phyloP scores from a whole-genome alignment of 2,888 invertebrate species.

The Idaea aversata region DNA sequence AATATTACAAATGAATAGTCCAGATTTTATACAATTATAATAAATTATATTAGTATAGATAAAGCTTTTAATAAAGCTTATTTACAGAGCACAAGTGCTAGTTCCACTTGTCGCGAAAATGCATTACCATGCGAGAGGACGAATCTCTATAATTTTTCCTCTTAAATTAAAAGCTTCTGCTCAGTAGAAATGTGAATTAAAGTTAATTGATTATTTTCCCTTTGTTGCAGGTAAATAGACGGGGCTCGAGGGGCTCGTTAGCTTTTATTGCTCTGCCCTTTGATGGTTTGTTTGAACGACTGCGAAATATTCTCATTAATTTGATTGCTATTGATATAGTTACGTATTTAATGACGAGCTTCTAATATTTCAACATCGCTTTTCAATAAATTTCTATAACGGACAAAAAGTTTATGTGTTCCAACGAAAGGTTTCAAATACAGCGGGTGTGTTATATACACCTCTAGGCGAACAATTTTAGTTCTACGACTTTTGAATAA shows the following conservation, averaged over 20 bases:
- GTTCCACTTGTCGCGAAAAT: background rate
- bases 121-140: background rate
- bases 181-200: background rate
- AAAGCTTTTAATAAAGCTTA: too few relatives aligned
- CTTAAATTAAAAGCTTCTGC: background rate
- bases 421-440: too few relatives aligned
- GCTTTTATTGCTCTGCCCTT: background rate
- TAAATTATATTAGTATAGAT: too few relatives aligned
- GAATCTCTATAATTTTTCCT: background rate
- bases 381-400: background rate
- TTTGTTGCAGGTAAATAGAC: constrained; percentile 36
- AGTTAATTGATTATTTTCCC: constrained; percentile 1
- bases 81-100: too few relatives aligned
- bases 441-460: too few relatives aligned
- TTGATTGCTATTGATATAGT: background rate
- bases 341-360: background rate
- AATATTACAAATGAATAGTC: too few relatives aligned
- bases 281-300: constrained; percentile 1
- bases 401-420: background rate
- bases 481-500: too few relatives aligned
- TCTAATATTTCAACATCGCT: background rate
- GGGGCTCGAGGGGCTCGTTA: constrained; percentile 16
- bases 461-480: too few relatives aligned
- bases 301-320: constrained; percentile 1
- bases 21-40: too few relatives aligned